Evolutionary conservation across 2,113 vertebrate species (phyloP).

Genomic region (Puffinus mauretanicus): DNA sequence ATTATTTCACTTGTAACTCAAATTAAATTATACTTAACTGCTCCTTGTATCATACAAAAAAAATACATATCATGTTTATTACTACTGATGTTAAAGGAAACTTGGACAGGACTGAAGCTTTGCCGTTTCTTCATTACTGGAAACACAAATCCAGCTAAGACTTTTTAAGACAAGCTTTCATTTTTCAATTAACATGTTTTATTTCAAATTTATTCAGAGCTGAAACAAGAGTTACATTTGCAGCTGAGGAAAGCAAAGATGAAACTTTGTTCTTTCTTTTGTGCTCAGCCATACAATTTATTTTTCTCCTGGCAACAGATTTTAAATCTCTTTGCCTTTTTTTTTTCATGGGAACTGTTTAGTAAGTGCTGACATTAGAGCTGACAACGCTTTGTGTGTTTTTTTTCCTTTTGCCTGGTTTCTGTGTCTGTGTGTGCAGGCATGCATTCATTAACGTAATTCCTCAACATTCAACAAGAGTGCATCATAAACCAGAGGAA

Average conservation of each 20-base stretch:
- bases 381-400: conserved; percentile 68
- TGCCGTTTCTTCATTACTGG: neutral
- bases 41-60: neutral
- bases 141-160: neutral
- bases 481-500: conserved; percentile 68
- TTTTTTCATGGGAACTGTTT: conserved; percentile 75
- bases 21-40: neutral
- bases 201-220: conserved; percentile 38
- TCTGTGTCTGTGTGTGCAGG: conserved; percentile 81
- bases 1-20: neutral
- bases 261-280: conserved; percentile 71
- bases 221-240: conserved; percentile 57
- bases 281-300: conserved; percentile 61
- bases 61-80: neutral
- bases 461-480: conserved; percentile 78
- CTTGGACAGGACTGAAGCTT: neutral
- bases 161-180: neutral
- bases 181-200: conserved; percentile 53
- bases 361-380: conserved; percentile 65
- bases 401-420: conserved; percentile 69
- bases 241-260: conserved; percentile 57
- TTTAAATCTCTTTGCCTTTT: conserved; percentile 56
- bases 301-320: conserved; percentile 75
- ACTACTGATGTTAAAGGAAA: neutral
- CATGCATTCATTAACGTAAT: conserved; percentile 84